These are phyloP conservation scores for Argyrosomus japonicus DNA, from an alignment of 2,113 vertebrate genomes.

Conservation along the genomic window DNA sequence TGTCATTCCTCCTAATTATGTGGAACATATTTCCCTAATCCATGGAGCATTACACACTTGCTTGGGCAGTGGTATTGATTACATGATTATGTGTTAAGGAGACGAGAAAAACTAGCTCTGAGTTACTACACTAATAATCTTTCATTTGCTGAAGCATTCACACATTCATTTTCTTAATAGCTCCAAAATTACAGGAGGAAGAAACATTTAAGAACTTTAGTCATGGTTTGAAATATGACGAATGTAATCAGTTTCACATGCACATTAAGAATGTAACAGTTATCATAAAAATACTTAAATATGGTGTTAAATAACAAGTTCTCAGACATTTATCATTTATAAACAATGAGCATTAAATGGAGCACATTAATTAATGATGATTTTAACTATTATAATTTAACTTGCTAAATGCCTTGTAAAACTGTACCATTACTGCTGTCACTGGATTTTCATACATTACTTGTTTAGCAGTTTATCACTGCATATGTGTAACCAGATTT, in stretches of 20 bases:
- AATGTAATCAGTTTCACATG: constrained; percentile 41
- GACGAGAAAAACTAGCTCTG: constrained; percentile 66
- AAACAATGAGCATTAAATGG: constrained; percentile 36
- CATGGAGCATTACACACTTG: constrained; percentile 63
- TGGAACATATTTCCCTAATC: constrained; percentile 77
- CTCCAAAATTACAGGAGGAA: constrained; percentile 52
- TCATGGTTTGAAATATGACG: constrained; percentile 28
- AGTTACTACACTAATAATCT: constrained; percentile 70
- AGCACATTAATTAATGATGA: constrained; percentile 31
- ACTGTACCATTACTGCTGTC: constrained; percentile 6
- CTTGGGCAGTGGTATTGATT: constrained; percentile 75
- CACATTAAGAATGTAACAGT: constrained; percentile 44
- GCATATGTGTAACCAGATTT: constrained; percentile 29
- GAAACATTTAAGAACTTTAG: constrained; percentile 29
- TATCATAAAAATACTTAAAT: constrained; percentile 24
- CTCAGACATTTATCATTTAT: constrained; percentile 20
- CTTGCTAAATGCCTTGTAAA: constrained; percentile 14
- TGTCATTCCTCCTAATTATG: constrained; percentile 77
- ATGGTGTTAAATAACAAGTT: constrained; percentile 40
- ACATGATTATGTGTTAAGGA: constrained; percentile 68
- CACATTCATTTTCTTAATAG: constrained; percentile 55
- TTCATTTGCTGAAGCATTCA: constrained; percentile 59
- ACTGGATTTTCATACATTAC: constrained; percentile 15
- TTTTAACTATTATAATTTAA: constrained; percentile 13
- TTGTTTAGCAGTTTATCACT: constrained; percentile 13